Conservation (phyloP, 2,113 vertebrate genomes). For the Phaethon lepturus region DNA sequence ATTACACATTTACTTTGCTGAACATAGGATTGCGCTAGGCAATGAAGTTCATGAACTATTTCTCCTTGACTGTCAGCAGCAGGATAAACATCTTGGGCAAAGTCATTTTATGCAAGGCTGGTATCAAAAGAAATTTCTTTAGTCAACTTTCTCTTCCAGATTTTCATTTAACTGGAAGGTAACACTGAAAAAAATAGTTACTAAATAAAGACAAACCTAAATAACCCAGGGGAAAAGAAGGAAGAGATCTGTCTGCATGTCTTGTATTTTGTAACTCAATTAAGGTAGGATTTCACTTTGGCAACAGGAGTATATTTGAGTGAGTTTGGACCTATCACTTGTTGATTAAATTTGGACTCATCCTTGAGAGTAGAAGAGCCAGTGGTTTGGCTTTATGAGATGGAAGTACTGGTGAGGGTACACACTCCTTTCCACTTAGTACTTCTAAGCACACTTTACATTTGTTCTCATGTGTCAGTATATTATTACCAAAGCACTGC, state of each 20-base stretch:
- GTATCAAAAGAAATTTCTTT: neutral
- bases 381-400: rapidly evolving
- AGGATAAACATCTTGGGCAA: neutral
- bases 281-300: neutral
- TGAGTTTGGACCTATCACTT: neutral
- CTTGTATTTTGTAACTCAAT: neutral
- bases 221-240: neutral
- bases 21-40: neutral
- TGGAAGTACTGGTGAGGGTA: neutral
- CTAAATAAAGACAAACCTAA: neutral
- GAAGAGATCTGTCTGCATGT: neutral
- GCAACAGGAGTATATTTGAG: neutral
- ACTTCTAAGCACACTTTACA: neutral
- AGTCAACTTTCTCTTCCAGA: neutral
- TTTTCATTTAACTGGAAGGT: neutral
- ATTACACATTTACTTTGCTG: neutral
- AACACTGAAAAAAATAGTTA: neutral
- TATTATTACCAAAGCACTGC: neutral
- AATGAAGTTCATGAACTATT: neutral
- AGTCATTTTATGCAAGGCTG: neutral
- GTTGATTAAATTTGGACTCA: neutral
- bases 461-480: neutral
- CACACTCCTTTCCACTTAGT: rapidly evolving
- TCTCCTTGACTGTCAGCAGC: neutral
- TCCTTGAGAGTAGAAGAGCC: neutral